A percentile compares a stretch with the other conserved stretches of the same genome.
These are phyloP conservation scores for Lacanobia oleracea DNA, from an alignment of 2,888 invertebrate genomes.

Conservation along the genomic window DNA sequence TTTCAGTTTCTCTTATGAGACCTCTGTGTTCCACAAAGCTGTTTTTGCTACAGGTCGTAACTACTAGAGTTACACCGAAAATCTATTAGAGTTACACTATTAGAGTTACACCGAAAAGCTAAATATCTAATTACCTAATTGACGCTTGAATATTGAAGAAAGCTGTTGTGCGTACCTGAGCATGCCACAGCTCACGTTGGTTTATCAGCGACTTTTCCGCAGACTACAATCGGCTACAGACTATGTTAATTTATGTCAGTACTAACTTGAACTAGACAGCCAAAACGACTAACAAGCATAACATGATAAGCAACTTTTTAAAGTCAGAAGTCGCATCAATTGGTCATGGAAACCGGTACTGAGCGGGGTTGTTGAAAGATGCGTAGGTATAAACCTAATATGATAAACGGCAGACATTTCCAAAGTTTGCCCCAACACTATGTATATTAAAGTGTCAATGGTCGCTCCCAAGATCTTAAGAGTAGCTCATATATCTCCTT, in stretches of 20 bases:
- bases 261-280: constrained; percentile 6
- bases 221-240: constrained; percentile 18
- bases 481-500: background rate
- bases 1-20: no score
- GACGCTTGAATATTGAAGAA: no score
- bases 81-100: no score
- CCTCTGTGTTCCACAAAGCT: no score
- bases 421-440: constrained; percentile 23
- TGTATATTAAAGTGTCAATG: constrained; percentile 8
- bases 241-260: background rate
- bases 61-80: no score
- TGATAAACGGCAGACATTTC: constrained; percentile 24
- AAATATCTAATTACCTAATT: no score
- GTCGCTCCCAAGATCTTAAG: background rate
- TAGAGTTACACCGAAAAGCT: no score
- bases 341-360: constrained; percentile 3
- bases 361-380: constrained; percentile 17
- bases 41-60: no score
- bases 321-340: constrained; percentile 14
- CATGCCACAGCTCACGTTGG: no score
- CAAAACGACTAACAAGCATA: background rate
- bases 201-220: background rate
- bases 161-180: no score
- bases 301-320: background rate
- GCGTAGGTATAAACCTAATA: background rate